These are phyloP conservation scores for Ricordea florida DNA, from an alignment of 92 coral and sea anemone genomes.

Conservation along the genomic window DNA sequence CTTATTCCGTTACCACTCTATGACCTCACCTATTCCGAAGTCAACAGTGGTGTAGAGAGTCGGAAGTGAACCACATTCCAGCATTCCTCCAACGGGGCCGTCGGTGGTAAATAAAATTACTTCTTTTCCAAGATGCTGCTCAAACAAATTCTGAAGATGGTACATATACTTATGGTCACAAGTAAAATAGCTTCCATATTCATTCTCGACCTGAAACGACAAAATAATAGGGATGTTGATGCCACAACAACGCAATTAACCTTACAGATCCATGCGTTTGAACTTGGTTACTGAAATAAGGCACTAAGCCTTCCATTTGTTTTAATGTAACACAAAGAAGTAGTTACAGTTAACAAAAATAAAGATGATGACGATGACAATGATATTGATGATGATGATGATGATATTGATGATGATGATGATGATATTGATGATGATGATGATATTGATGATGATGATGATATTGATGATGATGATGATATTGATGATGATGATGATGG, in stretches of 20 bases:
- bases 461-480: too few species aligned
- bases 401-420: too few species aligned
- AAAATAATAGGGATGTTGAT: background rate
- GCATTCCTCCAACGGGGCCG: conserved; percentile 58
- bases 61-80: conserved; percentile 90
- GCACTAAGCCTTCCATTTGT: too few species aligned
- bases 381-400: too few species aligned
- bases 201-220: conserved; percentile 86
- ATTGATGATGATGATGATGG: too few species aligned
- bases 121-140: conserved; percentile 85
- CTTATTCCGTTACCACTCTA: background rate
- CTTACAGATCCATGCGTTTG: too few species aligned
- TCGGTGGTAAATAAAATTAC: conserved; percentile 88
- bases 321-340: too few species aligned
- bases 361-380: too few species aligned
- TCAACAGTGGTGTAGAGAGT: conserved; percentile 91
- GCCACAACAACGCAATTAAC: background rate
- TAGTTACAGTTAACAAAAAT: too few species aligned
- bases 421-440: too few species aligned
- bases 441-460: too few species aligned
- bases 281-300: too few species aligned
- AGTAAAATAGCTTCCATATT: conserved; percentile 95
- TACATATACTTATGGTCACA: conserved; percentile 92
- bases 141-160: conserved; percentile 77
- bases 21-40: conserved; percentile 82